phyloP scores from a whole-genome alignment of 2,797 vertebrate genomes.

The Podargus strigoides region DNA sequence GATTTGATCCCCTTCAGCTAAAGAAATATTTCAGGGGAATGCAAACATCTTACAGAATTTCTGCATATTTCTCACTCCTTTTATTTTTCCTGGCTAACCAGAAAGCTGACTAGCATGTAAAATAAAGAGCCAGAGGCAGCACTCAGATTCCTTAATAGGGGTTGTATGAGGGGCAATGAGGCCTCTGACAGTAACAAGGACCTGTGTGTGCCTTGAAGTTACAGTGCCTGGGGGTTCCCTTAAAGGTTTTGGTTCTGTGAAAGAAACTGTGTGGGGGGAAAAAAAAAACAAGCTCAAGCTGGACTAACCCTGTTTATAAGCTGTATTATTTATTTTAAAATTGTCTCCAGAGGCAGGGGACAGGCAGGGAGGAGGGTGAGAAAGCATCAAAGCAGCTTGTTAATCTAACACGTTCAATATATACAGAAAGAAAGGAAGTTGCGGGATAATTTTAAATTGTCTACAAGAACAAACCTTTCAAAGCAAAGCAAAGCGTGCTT shows the following conservation, averaged over 20 bases:
- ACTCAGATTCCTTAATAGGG: constrained; percentile 1
- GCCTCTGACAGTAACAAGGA: neutral
- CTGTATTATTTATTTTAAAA: neutral
- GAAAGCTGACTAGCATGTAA: constrained; percentile 54
- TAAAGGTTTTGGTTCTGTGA: neutral
- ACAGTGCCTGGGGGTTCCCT: neutral
- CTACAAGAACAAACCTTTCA: neutral
- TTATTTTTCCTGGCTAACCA: constrained; percentile 63
- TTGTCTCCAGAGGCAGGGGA: neutral
- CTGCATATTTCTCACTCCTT: constrained; percentile 55
- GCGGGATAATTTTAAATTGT: neutral
- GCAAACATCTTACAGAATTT: constrained; percentile 71
- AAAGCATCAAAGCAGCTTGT: neutral
- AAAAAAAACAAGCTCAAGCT: neutral
- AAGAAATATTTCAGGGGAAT: constrained; percentile 72
- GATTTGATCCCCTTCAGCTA: constrained; percentile 77
- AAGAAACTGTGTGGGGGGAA: neutral
- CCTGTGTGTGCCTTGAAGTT: neutral
- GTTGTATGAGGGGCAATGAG: neutral
- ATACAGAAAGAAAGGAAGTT: neutral
- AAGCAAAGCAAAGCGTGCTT: neutral
- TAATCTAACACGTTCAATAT: neutral
- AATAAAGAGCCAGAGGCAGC: constrained; percentile 45
- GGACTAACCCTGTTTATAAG: neutral
- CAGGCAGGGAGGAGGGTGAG: neutral